Evolutionary conservation across 2,113 vertebrate species (phyloP).

Genomic region (Notothenia rossii): DNA sequence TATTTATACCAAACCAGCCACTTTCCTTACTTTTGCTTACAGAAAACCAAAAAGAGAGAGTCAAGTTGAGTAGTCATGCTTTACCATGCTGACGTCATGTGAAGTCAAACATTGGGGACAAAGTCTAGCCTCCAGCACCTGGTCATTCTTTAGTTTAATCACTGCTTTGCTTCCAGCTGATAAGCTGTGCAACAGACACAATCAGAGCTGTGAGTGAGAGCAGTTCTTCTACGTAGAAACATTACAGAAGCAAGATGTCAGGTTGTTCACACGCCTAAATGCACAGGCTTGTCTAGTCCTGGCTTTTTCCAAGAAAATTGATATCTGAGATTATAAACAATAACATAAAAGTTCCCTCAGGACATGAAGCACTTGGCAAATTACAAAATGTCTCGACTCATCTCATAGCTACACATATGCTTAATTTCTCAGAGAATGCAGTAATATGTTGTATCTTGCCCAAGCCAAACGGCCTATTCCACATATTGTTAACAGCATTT

Average conservation of each 20-base stretch:
- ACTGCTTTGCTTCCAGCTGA: constrained; percentile 9
- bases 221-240: background rate
- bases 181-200: background rate
- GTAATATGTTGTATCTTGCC: too few relatives aligned
- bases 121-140: background rate
- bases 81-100: background rate
- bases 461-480: too few relatives aligned
- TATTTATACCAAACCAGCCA: too few relatives aligned
- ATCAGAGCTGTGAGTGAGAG: background rate
- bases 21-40: too few relatives aligned
- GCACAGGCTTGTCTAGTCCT: background rate
- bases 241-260: background rate
- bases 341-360: background rate
- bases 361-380: background rate
- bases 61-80: too few relatives aligned
- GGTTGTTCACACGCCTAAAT: background rate
- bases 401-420: background rate
- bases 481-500: too few relatives aligned
- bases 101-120: background rate
- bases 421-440: background rate
- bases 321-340: background rate
- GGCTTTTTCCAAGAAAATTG: background rate
- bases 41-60: too few relatives aligned
- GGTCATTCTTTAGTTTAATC: background rate
- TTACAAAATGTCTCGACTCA: background rate